phyloP scores from a whole-genome alignment of 1,140 invertebrate genomes.

The Wasmannia auropunctata region DNA sequence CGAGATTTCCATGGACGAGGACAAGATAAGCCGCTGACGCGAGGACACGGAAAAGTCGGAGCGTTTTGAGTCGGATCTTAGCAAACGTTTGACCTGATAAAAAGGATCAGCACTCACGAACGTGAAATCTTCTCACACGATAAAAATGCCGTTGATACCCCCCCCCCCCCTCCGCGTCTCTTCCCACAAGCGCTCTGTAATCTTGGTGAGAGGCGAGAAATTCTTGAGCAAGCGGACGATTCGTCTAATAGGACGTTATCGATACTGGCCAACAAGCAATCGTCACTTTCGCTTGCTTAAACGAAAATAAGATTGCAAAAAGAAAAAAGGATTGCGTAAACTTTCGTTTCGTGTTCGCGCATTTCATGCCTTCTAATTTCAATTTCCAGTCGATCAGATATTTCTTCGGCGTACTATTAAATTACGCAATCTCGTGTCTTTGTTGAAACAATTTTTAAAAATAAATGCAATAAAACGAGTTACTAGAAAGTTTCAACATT shows the following conservation, averaged over 20 bases:
- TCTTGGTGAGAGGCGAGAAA: constrained; percentile 19
- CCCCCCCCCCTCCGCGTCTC: no score
- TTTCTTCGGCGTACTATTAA: background rate
- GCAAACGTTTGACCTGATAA: constrained; percentile 12
- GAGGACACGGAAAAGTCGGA: background rate
- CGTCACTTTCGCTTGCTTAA: constrained; percentile 37
- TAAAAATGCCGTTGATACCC: background rate
- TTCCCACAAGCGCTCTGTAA: constrained; percentile 3
- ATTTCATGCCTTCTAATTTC: constrained; percentile 26
- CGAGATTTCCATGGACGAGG: constrained; percentile 20
- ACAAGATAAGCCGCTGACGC: constrained; percentile 40
- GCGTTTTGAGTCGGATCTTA: background rate
- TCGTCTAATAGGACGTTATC: constrained; percentile 30
- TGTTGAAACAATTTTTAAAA: background rate
- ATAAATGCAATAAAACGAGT: background rate
- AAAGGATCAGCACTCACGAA: background rate
- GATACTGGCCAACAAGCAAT: constrained; percentile 40
- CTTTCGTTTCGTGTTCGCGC: constrained; percentile 20
- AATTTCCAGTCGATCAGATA: background rate
- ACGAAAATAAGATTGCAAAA: background rate
- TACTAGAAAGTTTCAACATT: background rate
- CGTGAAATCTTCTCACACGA: background rate
- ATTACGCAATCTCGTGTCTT: background rate
- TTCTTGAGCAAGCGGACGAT: constrained; percentile 22
- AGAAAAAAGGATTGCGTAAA: constrained; percentile 39